Evolutionary conservation across 2,113 vertebrate genomes (phyloP).

Genomic region (Apodemus sylvaticus): DNA sequence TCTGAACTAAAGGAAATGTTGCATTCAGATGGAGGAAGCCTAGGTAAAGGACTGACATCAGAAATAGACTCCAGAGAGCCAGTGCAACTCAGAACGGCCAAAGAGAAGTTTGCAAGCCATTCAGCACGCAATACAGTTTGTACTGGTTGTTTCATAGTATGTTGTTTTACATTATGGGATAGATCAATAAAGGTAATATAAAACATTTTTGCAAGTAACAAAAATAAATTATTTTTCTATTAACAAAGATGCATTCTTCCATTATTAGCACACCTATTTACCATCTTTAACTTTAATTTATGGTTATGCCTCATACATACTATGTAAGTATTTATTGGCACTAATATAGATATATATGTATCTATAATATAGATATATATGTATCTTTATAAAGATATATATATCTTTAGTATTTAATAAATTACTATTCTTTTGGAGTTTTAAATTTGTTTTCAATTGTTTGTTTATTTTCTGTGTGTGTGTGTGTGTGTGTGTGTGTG

Average conservation of each 20-base stretch:
- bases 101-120: background rate
- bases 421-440: background rate
- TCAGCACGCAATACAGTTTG: background rate
- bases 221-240: background rate
- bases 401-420: background rate
- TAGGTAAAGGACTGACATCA: background rate
- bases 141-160: background rate
- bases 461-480: background rate
- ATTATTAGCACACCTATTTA: background rate
- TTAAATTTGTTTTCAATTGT: background rate
- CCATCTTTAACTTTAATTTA: background rate
- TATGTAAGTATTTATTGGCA: background rate
- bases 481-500: background rate
- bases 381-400: too few species aligned
- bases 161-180: slow-evolving; percentile 7
- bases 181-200: background rate
- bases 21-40: background rate
- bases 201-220: slow-evolving; percentile 3
- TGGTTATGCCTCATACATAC: background rate
- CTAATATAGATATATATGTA: background rate
- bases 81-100: background rate
- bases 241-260: background rate
- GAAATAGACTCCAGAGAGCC: background rate
- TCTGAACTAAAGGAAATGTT: background rate
- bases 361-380: too few species aligned